A percentile compares a stretch with the other conserved stretches of the same genome.
Conservation (phyloP, 2,888 invertebrate genomes). For the Frankliniella intonsa region DNA sequence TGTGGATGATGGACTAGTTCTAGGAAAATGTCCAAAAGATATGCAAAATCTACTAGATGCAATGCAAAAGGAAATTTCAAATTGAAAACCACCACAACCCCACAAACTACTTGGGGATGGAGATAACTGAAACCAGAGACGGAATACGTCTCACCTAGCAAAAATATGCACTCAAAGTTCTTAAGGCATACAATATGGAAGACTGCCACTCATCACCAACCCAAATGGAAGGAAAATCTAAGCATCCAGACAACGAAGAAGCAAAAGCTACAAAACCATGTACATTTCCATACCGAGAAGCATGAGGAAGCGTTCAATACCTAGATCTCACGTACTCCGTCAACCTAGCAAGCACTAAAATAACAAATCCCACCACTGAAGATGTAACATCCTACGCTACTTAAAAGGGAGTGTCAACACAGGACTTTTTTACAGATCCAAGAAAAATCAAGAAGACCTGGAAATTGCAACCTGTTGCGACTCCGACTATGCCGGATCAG, state of each 20-base stretch:
- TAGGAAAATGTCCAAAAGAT: conserved; percentile 31
- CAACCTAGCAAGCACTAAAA: background rate
- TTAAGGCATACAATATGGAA: conserved; percentile 32
- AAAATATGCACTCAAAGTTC: conserved; percentile 31
- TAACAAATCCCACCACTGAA: background rate
- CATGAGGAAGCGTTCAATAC: background rate
- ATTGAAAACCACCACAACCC: conserved; percentile 33
- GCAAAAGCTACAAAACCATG: too few species aligned
- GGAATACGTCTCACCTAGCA: conserved; percentile 31
- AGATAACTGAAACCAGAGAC: conserved; percentile 31
- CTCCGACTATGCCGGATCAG: background rate
- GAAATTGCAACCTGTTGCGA: background rate
- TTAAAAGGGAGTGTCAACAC: too few species aligned
- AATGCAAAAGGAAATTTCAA: conserved; percentile 34
- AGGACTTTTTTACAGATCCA: too few species aligned
- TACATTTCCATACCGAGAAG: background rate
- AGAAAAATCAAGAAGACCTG: too few species aligned
- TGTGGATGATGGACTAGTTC: conserved; percentile 36
- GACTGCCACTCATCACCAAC: conserved; percentile 29
- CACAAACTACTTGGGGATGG: conserved; percentile 33
- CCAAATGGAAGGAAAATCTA: conserved; percentile 23
- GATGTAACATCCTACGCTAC: too few species aligned
- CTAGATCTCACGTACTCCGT: background rate
- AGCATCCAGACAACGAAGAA: too few species aligned
- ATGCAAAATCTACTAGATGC: conserved; percentile 32